Conservation (phyloP, 2,888 invertebrate species). For the Monochamus alternatus region DNA sequence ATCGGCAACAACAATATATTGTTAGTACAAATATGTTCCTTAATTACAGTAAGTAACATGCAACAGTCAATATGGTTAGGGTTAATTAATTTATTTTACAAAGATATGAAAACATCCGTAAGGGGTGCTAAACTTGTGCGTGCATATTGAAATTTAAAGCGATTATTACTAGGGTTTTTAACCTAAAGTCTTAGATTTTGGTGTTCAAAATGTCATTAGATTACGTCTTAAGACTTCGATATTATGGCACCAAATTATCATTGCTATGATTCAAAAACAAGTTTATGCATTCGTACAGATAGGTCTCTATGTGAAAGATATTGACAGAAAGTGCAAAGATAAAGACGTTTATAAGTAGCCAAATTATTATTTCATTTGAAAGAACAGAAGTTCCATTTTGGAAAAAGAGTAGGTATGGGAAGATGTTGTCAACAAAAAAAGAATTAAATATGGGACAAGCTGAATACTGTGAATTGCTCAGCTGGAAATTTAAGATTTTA, state of each 20-base stretch:
- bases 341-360: neutral
- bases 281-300: neutral
- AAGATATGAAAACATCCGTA: constrained; percentile 25
- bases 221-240: neutral
- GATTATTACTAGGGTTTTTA: constrained; percentile 16
- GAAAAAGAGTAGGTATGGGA: no score
- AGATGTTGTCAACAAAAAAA: no score
- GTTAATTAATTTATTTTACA: constrained; percentile 7
- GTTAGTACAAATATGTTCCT: constrained; percentile 16
- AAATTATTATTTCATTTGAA: no score
- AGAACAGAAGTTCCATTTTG: no score
- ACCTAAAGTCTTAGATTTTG: constrained; percentile 21
- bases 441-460: no score
- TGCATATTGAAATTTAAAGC: neutral
- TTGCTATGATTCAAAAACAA: constrained; percentile 29
- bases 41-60: constrained; percentile 19
- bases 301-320: neutral
- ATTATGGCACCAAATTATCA: constrained; percentile 4
- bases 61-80: constrained; percentile 14
- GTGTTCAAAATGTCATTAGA: constrained; percentile 18
- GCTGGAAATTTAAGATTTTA: no score
- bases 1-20: constrained; percentile 8
- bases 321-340: neutral
- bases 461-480: no score
- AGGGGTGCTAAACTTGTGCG: constrained; percentile 11